Base-by-base conservation (phyloP, 2,113 vertebrate genomes). In the Corythornis vintsioides region DNA sequence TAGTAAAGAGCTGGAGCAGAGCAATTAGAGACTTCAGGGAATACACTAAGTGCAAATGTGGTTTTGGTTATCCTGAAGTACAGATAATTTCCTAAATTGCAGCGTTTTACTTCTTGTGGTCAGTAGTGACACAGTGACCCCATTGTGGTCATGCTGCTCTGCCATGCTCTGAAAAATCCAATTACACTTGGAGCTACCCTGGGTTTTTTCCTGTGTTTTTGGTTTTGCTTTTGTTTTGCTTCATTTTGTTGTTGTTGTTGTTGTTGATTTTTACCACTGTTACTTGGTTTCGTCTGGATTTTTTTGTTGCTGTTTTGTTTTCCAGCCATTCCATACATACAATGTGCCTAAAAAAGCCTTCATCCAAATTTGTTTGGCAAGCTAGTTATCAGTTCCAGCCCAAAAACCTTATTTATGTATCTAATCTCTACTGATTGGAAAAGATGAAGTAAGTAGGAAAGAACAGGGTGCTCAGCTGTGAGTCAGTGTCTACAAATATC, bases 361-460 rank as follows among this genome's bases (percentile, higher is more conserved):
- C 59, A 45, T 71, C 56, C 77, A 86, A 52, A 88, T 78, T 56
- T 79, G 9, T 88, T 60, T 85, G 80, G 29, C 59, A 92, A 77
- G 48, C 38, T 81, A 93, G 29, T 77, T 69, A 95, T 40, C 50
- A 86, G 82, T 89, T 95, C 33, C 84, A 93, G 81, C 82, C 86
- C 64, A 13, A 91, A 96, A 94, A 35, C 4, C 43, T 63, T 56
- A 65, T 77, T 87, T 95, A 65, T 8, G 3, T 93, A 71, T 87
- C 73, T 96, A 48, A 93, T 95, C 56, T 94, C 38, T 88, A 77
- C 80, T 90, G 87, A 95, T 70, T 5, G 48, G 86, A 96, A 94
- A 95, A 92, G 90, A 90, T 92, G 87, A 94, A 84, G 89, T 86
- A 86, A 95, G 66, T 87, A 79, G 73, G 59, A 82, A 93, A 89